Base-by-base conservation (phyloP, 1,140 invertebrate genomes). In the Trachymyrmex septentrionalis region DNA sequence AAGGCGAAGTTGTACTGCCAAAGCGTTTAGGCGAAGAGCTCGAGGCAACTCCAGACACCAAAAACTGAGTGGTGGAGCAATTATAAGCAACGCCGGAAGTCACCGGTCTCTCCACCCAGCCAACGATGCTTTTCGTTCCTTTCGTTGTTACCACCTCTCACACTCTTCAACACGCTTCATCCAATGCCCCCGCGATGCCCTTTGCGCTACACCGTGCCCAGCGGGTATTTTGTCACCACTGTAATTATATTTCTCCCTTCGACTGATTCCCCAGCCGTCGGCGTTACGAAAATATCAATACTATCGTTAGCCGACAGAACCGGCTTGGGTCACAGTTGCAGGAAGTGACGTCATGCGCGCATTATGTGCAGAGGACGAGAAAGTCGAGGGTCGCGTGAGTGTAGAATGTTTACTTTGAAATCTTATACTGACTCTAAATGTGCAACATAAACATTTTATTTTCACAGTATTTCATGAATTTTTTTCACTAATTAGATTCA, bases 31-130 rank as follows among this genome's bases (percentile, higher is more conserved):
- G 57, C 86, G 76, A 34, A 69, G 30, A 57, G 91, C 93, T 86
- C 53, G 86, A 85, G 90, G 92, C 92, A 69, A 91, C 73, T 69
- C 87, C 59, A 57, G 67, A 50, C 90, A 78, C 76, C 84, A 76
- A 87, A 86, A 88, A 90, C 87, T 90, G 92, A 93, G 92, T 92
- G 92, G 87, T 85, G 86, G 87, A 93, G 92, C 92, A 94, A 94
- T 94, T 94, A 93, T 94, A 93, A 93, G 91, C 89, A 92, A 87
- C 92, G 92, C 92, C 93, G 93, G 93, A 94, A 94, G 93, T 94
- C 93, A 93, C 80, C 77, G 84, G 71, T 86, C 73, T 71, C 80
- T 53, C 86, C 9, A 53, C 34, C 64, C 85, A 67, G 55, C 64
- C 71, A 27, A 27, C 55, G 66, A 61, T 27, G 57, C 59, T 69